These are phyloP conservation scores for Apotomis betuletana DNA, from an alignment of 2,888 invertebrate species.

Conservation along the genomic window DNA sequence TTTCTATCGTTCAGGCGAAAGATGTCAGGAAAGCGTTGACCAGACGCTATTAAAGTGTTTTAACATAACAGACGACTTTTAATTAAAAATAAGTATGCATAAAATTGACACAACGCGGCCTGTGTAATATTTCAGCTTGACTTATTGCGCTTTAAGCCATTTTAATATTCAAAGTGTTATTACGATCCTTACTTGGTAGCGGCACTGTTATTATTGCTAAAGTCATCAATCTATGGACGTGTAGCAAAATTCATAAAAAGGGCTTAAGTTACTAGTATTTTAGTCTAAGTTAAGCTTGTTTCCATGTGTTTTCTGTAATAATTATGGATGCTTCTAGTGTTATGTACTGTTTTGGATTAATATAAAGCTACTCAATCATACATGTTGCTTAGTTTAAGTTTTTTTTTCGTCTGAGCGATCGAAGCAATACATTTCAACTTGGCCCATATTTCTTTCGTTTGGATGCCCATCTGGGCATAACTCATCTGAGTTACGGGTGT, in stretches of 20 bases:
- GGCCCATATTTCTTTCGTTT: no score
- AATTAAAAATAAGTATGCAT: conserved; percentile 28
- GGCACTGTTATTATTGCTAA: conserved; percentile 15
- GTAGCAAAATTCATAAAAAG: background rate
- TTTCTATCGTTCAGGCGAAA: background rate
- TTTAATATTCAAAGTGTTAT: conserved; percentile 28
- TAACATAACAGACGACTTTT: conserved; percentile 6
- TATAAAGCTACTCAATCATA: background rate
- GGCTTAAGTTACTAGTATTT: background rate
- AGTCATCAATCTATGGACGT: conserved; percentile 18
- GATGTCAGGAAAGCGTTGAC: background rate
- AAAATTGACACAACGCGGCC: conserved; percentile 13
- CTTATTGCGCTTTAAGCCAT: conserved; percentile 10
- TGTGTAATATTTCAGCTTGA: conserved; percentile 10
- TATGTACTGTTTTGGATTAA: background rate
- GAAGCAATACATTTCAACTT: no score
- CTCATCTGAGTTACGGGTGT: no score
- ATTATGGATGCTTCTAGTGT: background rate
- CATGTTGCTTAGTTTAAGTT: no score
- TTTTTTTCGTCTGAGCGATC: no score
- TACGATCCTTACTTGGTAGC: conserved; percentile 26
- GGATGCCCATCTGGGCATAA: no score
- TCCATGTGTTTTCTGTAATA: background rate
- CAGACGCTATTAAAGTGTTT: background rate
- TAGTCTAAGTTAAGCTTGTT: background rate